Base-by-base conservation (phyloP, 2,113 vertebrate species). In the Hypanus sabinus region DNA sequence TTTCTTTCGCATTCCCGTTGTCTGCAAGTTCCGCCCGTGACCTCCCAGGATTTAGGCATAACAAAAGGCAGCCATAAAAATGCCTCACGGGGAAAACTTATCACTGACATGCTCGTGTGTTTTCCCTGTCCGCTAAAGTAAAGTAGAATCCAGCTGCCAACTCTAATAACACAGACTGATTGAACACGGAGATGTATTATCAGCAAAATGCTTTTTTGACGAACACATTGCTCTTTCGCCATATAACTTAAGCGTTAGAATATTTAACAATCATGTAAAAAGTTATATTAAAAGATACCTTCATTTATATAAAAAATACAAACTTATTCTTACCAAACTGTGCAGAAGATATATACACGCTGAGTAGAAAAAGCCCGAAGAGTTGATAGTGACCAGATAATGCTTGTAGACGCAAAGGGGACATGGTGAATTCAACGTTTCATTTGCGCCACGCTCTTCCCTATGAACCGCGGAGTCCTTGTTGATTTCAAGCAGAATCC, bases 311-410 rank as follows among this genome's bases (percentile, higher is more conserved):
- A 83, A 70, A 60, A 3, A 70, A 70, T 22, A 87, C 24, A 65
- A 93, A 73, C 65, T 93, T 93, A 27, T 24, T 73, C 91, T 93
- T 93, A 93, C 91, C 91, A 75, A 93, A 93, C 36, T 93, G 91
- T 46, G 91, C 91, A 73, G 38, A 24, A 73, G 68, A 93, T 55
- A 73, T 5, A 27, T 36, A 46, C 68, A 93, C 91, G n/a, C 27
- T 93, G 91, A 93, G 91, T 0, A 93, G 70, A 14, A 73, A 73
- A 46, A 93, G 18, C 70, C 91, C 91, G 46, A 93, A 75, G 36
- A 93, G 38, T 22, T 55, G 33, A 73, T 27, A 93, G 68, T 27
- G 70, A 75, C 91, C 38, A 55, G 91, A 93, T 73, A 24, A 73
- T 46, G n/a, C 70, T 46, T 11, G 91, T 10, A 73, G 36, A 22